Base-by-base conservation (phyloP, 2,888 invertebrate genomes). In the Metacarcinus magister region DNA sequence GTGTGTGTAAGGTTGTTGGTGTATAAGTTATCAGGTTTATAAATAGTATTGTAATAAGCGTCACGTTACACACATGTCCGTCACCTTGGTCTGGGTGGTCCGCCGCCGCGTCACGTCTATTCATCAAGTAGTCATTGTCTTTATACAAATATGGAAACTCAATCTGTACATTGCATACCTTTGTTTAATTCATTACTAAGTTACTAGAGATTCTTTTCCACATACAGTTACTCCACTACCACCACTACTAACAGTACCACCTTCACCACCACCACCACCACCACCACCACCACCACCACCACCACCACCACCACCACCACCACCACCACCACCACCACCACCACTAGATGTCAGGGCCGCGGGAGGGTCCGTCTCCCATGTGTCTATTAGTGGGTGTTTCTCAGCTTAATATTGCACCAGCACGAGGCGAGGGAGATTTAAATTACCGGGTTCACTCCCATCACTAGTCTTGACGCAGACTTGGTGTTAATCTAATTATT, bases 301-400 rank as follows among this genome's bases (percentile, higher is more conserved):
- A 90, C 43, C 90, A 90, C 44, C 90, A 90, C 44, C 13, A 90
- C 90, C 90, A 90, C 90, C 90, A 67, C 67, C 67, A 67, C 67
- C n/a, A 67, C 67, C 67, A 90, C 44, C 90, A 39, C 90, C 90
- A 39, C 44, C 90, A 39, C 90, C 90, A 43, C 44, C 43, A 39
- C 90, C 43, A 90, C 44, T 4, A 87, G 32, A n/a, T 39, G 89
- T 32, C 43, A 32, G 19, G 39, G 89, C 32, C 39, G 32, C 32
- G 32, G 32, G 2, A 89, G 39, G 13, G 89, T 90, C n/a, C 43
- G 44, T 44, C 16, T 90, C 32, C 90, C 90, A 90, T 13, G 39
- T 44, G 90, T 39, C 39, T 67, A 67, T 67, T 67, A 67, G 67
- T 67, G 67, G 67, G 67, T 67, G 67, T 67, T 67, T 67, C 67